Evolutionary conservation across 2,113 vertebrate genomes (phyloP), one percentile per base, ranked within the genome.

Genomic region (Oncorhynchus kisutch): DNA sequence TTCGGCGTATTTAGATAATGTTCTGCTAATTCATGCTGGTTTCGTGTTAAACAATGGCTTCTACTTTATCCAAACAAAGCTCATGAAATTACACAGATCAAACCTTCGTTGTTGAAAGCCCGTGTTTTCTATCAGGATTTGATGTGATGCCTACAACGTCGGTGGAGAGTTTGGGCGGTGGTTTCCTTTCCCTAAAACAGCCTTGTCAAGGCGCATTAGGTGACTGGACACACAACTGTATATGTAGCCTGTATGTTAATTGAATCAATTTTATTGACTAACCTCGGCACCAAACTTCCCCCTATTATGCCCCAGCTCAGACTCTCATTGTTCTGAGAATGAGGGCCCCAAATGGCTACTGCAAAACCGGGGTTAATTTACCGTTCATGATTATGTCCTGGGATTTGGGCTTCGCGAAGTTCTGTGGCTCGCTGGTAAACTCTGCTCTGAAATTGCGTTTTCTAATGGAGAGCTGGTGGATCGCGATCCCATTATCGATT

Each of bases 91-190:
- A 57, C 20, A 11, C 39, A 2, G 9, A 45, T 45, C 39, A 20
- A 57, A 5, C 18, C 16, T 5, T 57, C 16, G n/a, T 62, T 8
- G n/a, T 60, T 22, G 20, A 62, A 22, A 22, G 59, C 5, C 59
- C 54, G 5, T 8, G 51, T 18, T 62, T 62, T 24, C 59, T 2
- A n/a, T 3, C 59, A 2, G 20, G 18, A 60, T 60, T 34, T 60
- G n/a, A 60, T 22, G n/a, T n/a, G 18, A 60, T 22, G 18, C 4
- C 59, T 60, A n/a, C 59, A 60, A 81, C 81, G 67, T 49, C 68
- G 78, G 67, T 69, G 20, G 71, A 16, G 12, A 51, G 39, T 16
- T 48, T 18, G 73, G 83, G 71, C 73, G 79, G 77, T 72, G 25
- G 59, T 62, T 62, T 62, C 2, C 7, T 22, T 62, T 7, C n/a